phyloP scores from a whole-genome alignment of 2,888 invertebrate genomes.

The Cerastis rubricosa region DNA sequence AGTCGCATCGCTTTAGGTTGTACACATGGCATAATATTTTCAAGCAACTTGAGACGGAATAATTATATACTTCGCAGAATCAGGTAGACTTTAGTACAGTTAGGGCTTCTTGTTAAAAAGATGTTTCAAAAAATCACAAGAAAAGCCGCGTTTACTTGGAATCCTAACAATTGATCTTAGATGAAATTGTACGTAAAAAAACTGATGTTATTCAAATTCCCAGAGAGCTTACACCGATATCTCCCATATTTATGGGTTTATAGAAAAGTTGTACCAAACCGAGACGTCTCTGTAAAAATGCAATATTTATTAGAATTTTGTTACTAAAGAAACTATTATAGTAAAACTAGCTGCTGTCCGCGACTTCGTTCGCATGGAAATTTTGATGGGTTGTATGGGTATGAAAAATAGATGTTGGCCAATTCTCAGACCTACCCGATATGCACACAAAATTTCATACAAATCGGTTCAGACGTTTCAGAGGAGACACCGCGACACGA shows the following conservation, averaged over 20 bases:
- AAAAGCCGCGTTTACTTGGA: not conserved
- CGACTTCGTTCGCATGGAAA: no score
- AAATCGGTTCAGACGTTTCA: no score
- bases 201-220: not conserved
- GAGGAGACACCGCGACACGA: no score
- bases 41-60: not conserved
- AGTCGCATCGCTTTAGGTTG: not conserved
- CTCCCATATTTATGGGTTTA: not conserved
- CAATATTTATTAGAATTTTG: slow-evolving; percentile 5
- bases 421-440: no score
- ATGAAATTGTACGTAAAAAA: not conserved
- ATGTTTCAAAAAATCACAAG: not conserved
- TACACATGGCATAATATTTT: not conserved
- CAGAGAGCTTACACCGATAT: slow-evolving; percentile 11
- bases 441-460: no score
- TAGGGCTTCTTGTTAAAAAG: not conserved
- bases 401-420: no score
- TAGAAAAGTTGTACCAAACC: not conserved
- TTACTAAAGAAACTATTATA: no score
- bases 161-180: not conserved
- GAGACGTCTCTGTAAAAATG: slow-evolving; percentile 19
- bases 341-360: no score
- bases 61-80: slow-evolving; percentile 3
- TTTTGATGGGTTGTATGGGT: no score
- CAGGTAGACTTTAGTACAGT: not conserved